Evolutionary conservation across 1,140 invertebrate genomes (phyloP).

Genomic region (Triops longicaudatus): DNA sequence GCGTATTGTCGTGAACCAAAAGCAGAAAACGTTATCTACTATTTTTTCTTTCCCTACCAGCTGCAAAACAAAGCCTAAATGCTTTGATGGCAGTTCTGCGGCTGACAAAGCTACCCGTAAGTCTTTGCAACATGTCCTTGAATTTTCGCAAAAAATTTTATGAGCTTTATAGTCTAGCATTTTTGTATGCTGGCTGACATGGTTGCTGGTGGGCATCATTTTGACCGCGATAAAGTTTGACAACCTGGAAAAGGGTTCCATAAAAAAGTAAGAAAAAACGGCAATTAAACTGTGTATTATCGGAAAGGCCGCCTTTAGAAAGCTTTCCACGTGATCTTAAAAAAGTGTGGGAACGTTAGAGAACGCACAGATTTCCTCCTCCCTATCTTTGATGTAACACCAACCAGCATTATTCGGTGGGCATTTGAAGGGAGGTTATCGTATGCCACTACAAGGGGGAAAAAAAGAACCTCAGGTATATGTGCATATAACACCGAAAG

Average conservation of each 20-base stretch:
- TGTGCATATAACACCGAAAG: neutral
- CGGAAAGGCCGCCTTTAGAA: neutral
- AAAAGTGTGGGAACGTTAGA: constrained; percentile 8
- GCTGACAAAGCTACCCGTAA: too few species aligned
- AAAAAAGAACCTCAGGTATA: constrained; percentile 3
- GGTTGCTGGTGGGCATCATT: too few species aligned
- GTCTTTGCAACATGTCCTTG: too few species aligned
- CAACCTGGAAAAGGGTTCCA: neutral
- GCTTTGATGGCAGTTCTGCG: neutral
- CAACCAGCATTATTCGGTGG: neutral
- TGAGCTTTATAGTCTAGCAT: neutral
- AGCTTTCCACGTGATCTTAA: neutral
- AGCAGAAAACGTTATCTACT: neutral
- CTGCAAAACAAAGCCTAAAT: neutral
- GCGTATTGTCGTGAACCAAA: neutral
- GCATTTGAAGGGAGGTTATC: neutral
- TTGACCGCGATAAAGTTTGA: neutral
- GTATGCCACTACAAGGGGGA: neutral
- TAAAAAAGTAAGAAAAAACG: neutral
- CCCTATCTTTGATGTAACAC: neutral
- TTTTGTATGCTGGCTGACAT: too few species aligned
- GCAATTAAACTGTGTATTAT: neutral
- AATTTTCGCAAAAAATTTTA: neutral
- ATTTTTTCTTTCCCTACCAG: neutral
- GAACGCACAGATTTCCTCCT: neutral